Conservation (phyloP, 2,113 vertebrate species). For the Bos indicus region DNA sequence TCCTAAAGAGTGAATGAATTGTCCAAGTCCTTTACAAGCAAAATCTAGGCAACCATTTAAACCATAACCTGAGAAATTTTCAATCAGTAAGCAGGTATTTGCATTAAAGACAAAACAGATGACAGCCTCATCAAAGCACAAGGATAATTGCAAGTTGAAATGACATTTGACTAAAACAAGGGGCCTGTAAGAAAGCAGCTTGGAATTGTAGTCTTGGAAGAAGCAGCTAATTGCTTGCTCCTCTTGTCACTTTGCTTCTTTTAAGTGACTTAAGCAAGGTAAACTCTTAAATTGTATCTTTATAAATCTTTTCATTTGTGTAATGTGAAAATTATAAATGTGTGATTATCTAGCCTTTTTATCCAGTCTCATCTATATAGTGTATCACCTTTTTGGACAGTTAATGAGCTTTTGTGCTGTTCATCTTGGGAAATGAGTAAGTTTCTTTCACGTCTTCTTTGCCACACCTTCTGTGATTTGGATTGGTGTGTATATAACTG, state of each 20-base stretch:
- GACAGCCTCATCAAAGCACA: slow-evolving; percentile 19
- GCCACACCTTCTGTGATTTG: slow-evolving; percentile 51
- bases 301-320: slow-evolving; percentile 37
- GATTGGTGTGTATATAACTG: neutral
- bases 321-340: slow-evolving; percentile 51
- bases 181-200: neutral
- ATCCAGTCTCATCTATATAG: neutral
- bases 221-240: slow-evolving; percentile 34
- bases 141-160: slow-evolving; percentile 14
- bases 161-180: neutral
- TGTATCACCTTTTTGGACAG: neutral
- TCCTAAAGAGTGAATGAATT: neutral
- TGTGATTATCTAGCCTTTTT: slow-evolving; percentile 13
- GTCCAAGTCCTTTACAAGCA: neutral
- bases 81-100: slow-evolving; percentile 21
- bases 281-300: slow-evolving; percentile 39
- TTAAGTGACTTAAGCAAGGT: slow-evolving; percentile 46
- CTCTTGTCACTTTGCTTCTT: slow-evolving; percentile 42
- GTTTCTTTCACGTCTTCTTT: slow-evolving; percentile 39
- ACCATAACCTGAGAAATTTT: neutral
- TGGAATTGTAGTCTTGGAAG: neutral
- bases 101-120: slow-evolving; percentile 38
- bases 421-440: neutral
- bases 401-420: slow-evolving; percentile 19
- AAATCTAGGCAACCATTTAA: slow-evolving; percentile 9